Evolutionary conservation across 2,113 vertebrate genomes (phyloP).

Genomic region (Scartelaos histophorus): DNA sequence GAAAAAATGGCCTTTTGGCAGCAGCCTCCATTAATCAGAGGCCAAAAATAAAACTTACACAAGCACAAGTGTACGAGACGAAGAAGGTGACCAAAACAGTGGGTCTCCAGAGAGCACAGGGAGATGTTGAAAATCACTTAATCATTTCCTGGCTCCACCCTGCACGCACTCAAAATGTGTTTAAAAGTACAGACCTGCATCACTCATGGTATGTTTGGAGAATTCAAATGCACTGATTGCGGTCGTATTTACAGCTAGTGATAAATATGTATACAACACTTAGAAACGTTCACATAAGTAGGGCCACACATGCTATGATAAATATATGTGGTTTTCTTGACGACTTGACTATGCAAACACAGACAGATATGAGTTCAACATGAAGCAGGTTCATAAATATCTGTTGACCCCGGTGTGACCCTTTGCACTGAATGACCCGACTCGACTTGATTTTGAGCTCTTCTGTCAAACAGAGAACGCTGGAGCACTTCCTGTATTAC

Average conservation of each 20-base stretch:
- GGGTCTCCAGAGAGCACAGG: constrained; percentile 30
- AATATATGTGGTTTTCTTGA: constrained; percentile 5
- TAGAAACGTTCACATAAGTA: constrained; percentile 8
- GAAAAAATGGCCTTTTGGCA: constrained; percentile 16
- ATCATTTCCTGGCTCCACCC: constrained; percentile 23
- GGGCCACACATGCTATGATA: background rate
- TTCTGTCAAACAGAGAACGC: too few species aligned
- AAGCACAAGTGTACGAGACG: constrained; percentile 31
- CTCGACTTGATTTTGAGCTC: too few species aligned
- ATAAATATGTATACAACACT: constrained; percentile 32
- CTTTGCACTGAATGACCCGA: background rate
- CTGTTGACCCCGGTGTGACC: background rate
- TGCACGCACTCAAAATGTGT: constrained; percentile 22
- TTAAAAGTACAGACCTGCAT: constrained; percentile 17
- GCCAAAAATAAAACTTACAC: constrained; percentile 56
- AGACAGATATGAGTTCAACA: constrained; percentile 5
- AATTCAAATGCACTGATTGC: constrained; percentile 37
- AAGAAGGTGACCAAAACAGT: constrained; percentile 52
- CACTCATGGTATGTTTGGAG: constrained; percentile 35
- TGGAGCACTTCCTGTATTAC: too few species aligned
- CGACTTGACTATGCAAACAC: background rate
- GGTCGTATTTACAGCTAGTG: constrained; percentile 43
- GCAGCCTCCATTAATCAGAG: constrained; percentile 42
- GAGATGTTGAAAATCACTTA: constrained; percentile 44
- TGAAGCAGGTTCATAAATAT: background rate